Conservation (phyloP, 2,888 invertebrate species). For the Brenthis daphne region DNA sequence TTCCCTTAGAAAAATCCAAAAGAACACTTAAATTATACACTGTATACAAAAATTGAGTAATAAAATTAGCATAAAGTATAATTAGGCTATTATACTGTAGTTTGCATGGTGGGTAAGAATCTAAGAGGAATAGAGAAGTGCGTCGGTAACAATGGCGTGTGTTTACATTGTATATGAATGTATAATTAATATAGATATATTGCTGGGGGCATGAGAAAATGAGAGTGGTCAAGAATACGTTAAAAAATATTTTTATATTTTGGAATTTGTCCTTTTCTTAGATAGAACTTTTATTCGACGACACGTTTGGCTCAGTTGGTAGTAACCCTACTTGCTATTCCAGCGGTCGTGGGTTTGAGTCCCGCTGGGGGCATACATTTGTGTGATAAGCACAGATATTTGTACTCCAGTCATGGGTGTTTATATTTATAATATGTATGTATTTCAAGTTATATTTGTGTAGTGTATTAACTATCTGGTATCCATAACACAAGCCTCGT, state of each 20-base stretch:
- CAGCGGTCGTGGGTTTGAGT: no score
- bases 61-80: slow-evolving; percentile 77
- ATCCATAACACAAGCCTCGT: no score
- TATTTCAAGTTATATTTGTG: no score
- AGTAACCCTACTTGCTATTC: no score
- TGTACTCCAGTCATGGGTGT: no score
- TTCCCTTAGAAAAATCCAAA: slow-evolving; percentile 62
- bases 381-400: no score
- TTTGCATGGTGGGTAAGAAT: slow-evolving; percentile 72
- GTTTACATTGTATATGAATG: slow-evolving; percentile 79
- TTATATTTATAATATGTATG: no score
- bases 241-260: slow-evolving; percentile 31
- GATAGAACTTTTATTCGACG: no score
- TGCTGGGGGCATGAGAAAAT: slow-evolving; percentile 73
- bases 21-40: slow-evolving; percentile 63
- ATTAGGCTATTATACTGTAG: slow-evolving; percentile 75
- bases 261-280: background rate
- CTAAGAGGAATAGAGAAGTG: slow-evolving; percentile 54
- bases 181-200: slow-evolving; percentile 78
- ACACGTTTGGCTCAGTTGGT: no score
- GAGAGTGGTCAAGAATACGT: slow-evolving; percentile 59
- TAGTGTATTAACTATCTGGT: no score
- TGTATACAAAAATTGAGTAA: slow-evolving; percentile 59
- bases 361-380: no score
- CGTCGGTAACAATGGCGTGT: slow-evolving; percentile 58